Evolutionary conservation across 2,113 vertebrate genomes (phyloP), one percentile per base, ranked within the genome.

Genomic region (Cyanoramphus novaezelandiae): DNA sequence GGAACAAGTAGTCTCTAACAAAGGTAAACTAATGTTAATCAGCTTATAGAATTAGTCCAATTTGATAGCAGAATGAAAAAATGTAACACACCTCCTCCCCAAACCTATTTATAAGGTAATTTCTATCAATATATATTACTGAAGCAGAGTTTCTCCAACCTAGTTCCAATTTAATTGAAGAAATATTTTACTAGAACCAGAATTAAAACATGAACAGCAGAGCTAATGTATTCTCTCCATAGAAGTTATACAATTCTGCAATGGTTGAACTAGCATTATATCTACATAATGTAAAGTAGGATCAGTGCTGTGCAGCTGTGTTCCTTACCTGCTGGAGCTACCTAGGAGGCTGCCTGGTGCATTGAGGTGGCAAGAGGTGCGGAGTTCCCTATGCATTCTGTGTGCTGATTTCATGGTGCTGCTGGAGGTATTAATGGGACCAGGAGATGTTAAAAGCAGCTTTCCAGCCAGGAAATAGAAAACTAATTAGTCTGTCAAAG

Each of bases 221-320:
- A 69, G 24, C 17, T 78, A 28, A 10, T 35, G 39, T 52, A 90
- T 88, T 33, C 19, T 67, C 16, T 24, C 9, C 50, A 11, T 29
- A 50, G 29, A 23, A 37, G 12, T 43, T 52, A 6, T 0, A 0
- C 16, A n/a, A 29, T 43, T 75, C 53, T 87, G 39, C 33, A 20
- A 1, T 24, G 49, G 29, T 44, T 20, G 41, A 55, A 24, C 5
- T 8, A 10, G 29, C 9, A 18, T 37, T 65, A 43, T 8, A 11
- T 10, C 4, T 46, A 3, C 7, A 3, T 27, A 17, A 28, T 15
- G 41, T 8, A 11, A 10, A 15, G 65, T 46, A 53, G 72, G 67
- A 23, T 39, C 0, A 15, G 17, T 57, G 74, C 44, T 1, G 3
- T 43, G 31, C 41, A 52, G 21, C 29, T 2, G 1, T 7, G 1